Evolutionary conservation across 2,113 vertebrate genomes (phyloP), one percentile per base, ranked within the genome.

Genomic region (Columba janthina): DNA sequence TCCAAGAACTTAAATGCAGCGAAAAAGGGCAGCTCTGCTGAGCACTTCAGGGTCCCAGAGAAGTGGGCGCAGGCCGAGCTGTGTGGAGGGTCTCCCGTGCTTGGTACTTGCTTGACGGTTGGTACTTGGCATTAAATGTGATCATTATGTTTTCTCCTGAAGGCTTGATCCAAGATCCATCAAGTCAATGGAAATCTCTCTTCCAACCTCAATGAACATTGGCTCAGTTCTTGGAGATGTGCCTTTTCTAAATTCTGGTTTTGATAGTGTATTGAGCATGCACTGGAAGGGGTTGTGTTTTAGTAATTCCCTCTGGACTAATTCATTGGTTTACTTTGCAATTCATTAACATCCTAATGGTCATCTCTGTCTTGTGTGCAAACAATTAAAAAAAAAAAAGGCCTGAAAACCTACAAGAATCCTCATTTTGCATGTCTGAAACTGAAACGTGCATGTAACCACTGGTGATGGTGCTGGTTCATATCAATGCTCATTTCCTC

Each of bases 11-110:
- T 88, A 70, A 64, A 70, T 56, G 28, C 69, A 64, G 51, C 19
- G 82, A 24, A n/a, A 40, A 64, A 74, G 26, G 6, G 21, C n/a
- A 97, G 88, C 78, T 81, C 93, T 96, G 89, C 91, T 56, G 91
- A 94, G 91, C 76, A 85, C 78, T 90, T 79, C 46, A 64, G 90
- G 85, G 91, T 88, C 86, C 80, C 74, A 72, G 90, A 82, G 82
- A 20, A 79, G 82, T 62, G 84, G 88, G 36, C 7, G 29, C 90
- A 46, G 18, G 44, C 18, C 18, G 44, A 46, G 44, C 44, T 46
- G 44, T 46, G 44, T 19, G 44, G 44, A 46, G 44, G 44, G 44
- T 42, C 57, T 85, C 48, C 17, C 10, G 1, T 8, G 25, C 25
- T 65, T 74, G 84, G 65, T 56, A 40, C 84, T 80, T 87, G 60